A percentile compares a stretch with the other conserved stretches of the same genome.
phyloP scores from a whole-genome alignment of 2,888 invertebrate species.

The Parnassius mnemosyne region DNA sequence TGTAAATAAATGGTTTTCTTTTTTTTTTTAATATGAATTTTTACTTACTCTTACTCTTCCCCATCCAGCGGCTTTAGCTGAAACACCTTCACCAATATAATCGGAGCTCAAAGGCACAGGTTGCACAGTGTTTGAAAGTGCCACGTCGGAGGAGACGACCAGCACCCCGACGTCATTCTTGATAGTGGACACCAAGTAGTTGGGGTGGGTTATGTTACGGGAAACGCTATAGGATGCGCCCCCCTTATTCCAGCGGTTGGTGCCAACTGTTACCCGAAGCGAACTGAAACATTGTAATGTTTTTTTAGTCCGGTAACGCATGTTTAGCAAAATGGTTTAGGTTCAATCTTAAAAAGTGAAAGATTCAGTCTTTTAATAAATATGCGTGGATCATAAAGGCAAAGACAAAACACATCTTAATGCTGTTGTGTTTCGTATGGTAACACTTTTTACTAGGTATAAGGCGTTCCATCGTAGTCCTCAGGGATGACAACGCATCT shows the following conservation, averaged over 20 bases:
- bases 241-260: constrained; percentile 55
- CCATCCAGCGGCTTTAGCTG: constrained; percentile 49
- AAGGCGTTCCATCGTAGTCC: too few species aligned
- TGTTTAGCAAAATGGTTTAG: too few species aligned
- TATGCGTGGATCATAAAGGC: too few species aligned
- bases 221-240: constrained; percentile 41
- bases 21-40: neutral
- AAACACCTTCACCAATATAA: constrained; percentile 35
- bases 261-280: constrained; percentile 50
- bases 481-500: too few species aligned
- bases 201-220: constrained; percentile 51
- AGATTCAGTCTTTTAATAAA: too few species aligned
- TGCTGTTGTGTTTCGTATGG: too few species aligned
- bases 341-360: too few species aligned
- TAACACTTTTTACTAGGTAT: too few species aligned
- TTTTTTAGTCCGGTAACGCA: too few species aligned
- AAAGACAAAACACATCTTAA: too few species aligned
- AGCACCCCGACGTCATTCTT: constrained; percentile 61
- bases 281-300: constrained; percentile 34
- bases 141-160: constrained; percentile 38
- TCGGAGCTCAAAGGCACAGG: constrained; percentile 38
- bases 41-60: constrained; percentile 51
- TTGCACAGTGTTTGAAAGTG: constrained; percentile 28
- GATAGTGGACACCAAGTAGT: constrained; percentile 47
- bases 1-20: too few species aligned